Evolutionary conservation across 2,113 vertebrate genomes (phyloP).

Genomic region (Sinocyclocheilus grahami): DNA sequence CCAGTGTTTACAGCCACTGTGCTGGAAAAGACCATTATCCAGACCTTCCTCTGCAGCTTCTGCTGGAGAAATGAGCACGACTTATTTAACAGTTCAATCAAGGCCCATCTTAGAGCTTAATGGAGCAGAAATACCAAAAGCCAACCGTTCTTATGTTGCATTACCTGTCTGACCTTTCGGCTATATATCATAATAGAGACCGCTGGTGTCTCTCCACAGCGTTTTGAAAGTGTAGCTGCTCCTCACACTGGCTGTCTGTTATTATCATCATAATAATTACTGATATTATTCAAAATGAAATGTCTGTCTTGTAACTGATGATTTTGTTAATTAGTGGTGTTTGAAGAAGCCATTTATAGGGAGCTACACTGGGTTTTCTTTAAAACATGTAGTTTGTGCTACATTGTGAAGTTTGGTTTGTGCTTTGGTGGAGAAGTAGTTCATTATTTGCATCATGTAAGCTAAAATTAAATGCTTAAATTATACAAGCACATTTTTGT

Average conservation of each 20-base stretch:
- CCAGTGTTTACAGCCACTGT: conserved; percentile 25
- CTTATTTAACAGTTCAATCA: conserved; percentile 58
- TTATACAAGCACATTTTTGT: background rate
- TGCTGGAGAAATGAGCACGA: conserved; percentile 28
- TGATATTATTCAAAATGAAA: background rate
- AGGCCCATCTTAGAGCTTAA: conserved; percentile 38
- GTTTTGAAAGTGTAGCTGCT: background rate
- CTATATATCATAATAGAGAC: conserved; percentile 41
- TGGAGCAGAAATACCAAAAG: conserved; percentile 54
- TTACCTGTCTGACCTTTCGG: conserved; percentile 33
- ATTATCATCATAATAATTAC: background rate
- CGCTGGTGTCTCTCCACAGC: background rate
- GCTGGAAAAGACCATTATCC: conserved; percentile 48
- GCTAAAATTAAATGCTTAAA: background rate
- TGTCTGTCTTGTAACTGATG: background rate
- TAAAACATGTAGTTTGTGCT: no score
- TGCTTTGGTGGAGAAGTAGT: background rate
- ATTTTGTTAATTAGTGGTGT: background rate
- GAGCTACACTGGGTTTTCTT: background rate
- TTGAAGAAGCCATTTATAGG: background rate
- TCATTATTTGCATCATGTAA: background rate
- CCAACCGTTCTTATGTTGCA: conserved; percentile 41
- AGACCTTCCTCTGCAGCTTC: conserved; percentile 14
- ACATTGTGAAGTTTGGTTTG: background rate
- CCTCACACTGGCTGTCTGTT: background rate